Conservation (phyloP, 2,797 vertebrate species). For the Sebastes oblongus region DNA sequence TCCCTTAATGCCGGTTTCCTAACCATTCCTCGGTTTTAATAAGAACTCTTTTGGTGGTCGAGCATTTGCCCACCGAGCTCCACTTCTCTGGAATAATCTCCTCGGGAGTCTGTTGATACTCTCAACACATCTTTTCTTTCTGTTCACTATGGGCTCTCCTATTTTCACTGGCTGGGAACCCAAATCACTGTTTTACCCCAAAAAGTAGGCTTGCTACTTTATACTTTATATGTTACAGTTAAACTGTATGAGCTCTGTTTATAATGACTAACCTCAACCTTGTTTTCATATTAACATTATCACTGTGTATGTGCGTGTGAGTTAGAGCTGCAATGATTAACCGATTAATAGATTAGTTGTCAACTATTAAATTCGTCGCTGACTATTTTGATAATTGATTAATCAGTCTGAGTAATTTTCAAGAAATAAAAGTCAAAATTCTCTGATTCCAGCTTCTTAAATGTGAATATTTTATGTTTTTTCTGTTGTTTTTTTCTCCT, state of each 20-base stretch:
- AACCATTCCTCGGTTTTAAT: not conserved
- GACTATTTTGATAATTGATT: too few relatives aligned
- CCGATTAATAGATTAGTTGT: too few relatives aligned
- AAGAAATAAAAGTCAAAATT: too few relatives aligned
- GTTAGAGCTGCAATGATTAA: too few relatives aligned
- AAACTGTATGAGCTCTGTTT: not conserved
- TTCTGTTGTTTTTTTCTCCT: too few relatives aligned
- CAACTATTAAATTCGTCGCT: too few relatives aligned
- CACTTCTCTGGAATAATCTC: not conserved
- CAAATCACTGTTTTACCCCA: not conserved
- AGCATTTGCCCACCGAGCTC: not conserved
- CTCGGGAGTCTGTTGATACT: not conserved
- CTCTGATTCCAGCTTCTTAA: too few relatives aligned
- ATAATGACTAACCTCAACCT: not conserved
- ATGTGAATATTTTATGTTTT: too few relatives aligned
- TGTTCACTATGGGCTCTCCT: not conserved
- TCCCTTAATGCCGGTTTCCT: not conserved
- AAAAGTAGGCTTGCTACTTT: too few relatives aligned
- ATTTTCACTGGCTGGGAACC: not conserved
- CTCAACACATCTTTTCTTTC: not conserved
- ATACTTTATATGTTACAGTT: too few relatives aligned
- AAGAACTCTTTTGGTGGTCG: not conserved
- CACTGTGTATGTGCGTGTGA: not conserved
- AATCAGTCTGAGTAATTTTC: fast-evolving
- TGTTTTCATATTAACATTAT: not conserved